Conservation (phyloP, 2,113 vertebrate species). For the Anarhynchus alexandrinus region DNA sequence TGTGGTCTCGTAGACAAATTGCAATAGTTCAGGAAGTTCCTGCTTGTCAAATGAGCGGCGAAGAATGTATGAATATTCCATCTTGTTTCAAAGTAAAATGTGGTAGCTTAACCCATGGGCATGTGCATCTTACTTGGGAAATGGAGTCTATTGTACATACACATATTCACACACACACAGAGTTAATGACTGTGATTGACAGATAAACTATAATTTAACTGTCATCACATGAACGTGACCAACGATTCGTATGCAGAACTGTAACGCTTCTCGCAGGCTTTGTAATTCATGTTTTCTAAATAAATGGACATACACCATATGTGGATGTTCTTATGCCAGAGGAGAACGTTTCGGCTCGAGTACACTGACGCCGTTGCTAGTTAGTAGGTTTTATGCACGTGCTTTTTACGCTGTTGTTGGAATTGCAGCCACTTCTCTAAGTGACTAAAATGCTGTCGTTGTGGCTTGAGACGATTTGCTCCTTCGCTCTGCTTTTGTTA, state of each 20-base stretch:
- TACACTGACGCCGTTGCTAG: background rate
- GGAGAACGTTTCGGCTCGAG: background rate
- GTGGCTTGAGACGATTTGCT: background rate
- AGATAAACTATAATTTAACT: slow-evolving; percentile 10
- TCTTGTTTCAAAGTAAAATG: background rate
- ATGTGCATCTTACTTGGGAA: background rate
- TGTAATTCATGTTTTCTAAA: background rate
- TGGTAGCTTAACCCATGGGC: background rate
- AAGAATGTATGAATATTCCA: background rate
- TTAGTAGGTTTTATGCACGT: background rate
- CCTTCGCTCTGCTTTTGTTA: background rate
- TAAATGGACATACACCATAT: background rate
- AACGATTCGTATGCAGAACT: background rate
- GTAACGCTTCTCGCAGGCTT: background rate
- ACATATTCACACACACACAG: background rate
- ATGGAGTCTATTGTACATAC: background rate
- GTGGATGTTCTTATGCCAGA: background rate
- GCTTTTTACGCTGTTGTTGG: background rate
- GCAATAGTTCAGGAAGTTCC: background rate
- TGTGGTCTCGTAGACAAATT: accelerated
- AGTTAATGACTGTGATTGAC: background rate
- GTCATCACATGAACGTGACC: background rate
- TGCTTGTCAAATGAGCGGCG: background rate
- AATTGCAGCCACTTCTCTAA: background rate
- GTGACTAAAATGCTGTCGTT: background rate